Conservation (phyloP, 2,888 invertebrate species). For the Plebejus argus region DNA sequence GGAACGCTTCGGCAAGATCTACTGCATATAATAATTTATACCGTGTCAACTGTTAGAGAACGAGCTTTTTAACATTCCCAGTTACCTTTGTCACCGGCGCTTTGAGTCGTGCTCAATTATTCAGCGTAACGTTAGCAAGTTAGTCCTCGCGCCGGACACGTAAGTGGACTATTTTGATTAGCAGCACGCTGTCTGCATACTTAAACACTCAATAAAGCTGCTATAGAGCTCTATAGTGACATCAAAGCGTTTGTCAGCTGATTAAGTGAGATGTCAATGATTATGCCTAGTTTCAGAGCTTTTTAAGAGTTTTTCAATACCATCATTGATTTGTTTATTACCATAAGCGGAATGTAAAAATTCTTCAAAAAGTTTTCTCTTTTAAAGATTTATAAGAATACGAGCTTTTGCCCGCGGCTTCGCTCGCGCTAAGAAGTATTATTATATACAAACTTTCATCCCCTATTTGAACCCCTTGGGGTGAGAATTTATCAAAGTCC, state of each 20-base stretch:
- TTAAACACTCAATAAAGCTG: constrained; percentile 17
- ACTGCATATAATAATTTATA: not conserved
- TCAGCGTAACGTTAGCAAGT: constrained; percentile 14
- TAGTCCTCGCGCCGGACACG: not conserved
- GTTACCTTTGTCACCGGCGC: not conserved
- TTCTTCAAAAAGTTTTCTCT: too few species aligned
- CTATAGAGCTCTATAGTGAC: not conserved
- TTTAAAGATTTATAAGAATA: too few species aligned
- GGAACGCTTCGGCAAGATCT: too few species aligned
- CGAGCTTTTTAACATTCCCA: not conserved
- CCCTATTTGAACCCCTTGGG: too few species aligned
- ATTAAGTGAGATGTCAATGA: not conserved
- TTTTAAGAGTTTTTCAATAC: not conserved
- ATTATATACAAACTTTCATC: too few species aligned
- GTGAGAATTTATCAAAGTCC: too few species aligned
- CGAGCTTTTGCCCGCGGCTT: too few species aligned
- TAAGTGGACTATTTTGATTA: constrained; percentile 29
- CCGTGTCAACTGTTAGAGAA: not conserved
- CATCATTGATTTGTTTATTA: not conserved
- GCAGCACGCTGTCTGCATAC: constrained; percentile 13
- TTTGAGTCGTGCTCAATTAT: constrained; percentile 22
- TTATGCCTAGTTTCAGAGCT: not conserved
- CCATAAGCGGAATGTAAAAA: too few species aligned
- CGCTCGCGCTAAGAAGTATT: too few species aligned
- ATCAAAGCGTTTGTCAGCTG: not conserved